A percentile compares a stretch with the other conserved stretches of the same genome.
These are phyloP conservation scores for Diorhabda sublineata DNA, from an alignment of 1,140 invertebrate species.

Conservation along the genomic window DNA sequence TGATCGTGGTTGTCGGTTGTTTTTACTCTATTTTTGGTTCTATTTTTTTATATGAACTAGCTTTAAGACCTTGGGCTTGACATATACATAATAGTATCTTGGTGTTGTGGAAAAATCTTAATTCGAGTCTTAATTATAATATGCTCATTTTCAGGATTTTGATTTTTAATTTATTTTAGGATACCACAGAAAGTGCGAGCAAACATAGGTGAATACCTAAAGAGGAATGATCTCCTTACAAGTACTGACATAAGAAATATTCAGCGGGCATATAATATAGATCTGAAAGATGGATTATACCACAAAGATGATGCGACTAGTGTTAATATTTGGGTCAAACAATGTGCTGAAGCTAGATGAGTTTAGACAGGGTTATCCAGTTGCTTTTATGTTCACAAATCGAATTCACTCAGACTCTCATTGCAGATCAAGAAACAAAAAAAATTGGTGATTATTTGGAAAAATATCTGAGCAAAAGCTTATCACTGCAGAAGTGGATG, in stretches of 20 bases:
- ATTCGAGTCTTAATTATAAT: background rate
- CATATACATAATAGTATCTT: too few relatives aligned
- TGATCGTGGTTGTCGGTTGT: too few relatives aligned
- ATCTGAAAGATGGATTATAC: background rate
- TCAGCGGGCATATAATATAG: too few relatives aligned
- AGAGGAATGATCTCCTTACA: too few relatives aligned
- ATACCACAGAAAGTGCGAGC: too few relatives aligned
- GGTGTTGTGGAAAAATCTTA: too few relatives aligned
- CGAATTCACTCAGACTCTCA: background rate
- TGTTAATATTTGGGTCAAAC: slow-evolving; percentile 18
- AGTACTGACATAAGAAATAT: too few relatives aligned
- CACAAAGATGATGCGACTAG: slow-evolving; percentile 18
- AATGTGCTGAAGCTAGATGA: slow-evolving; percentile 25
- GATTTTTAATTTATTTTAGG: slow-evolving; percentile 6
- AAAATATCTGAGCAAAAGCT: slow-evolving; percentile 16
- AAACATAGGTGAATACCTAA: too few relatives aligned
- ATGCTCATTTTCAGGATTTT: background rate
- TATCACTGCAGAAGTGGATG: slow-evolving; percentile 20
- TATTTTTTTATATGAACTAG: too few relatives aligned
- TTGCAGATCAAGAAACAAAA: slow-evolving; percentile 3
- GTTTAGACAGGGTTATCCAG: slow-evolving; percentile 26
- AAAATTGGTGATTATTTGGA: slow-evolving; percentile 15
- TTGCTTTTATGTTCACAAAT: slow-evolving; percentile 30
- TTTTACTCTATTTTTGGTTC: too few relatives aligned
- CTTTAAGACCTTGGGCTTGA: too few relatives aligned